Evolutionary conservation across 2,888 invertebrate species (phyloP).

Genomic region (Meiosimyza platycephala): DNA sequence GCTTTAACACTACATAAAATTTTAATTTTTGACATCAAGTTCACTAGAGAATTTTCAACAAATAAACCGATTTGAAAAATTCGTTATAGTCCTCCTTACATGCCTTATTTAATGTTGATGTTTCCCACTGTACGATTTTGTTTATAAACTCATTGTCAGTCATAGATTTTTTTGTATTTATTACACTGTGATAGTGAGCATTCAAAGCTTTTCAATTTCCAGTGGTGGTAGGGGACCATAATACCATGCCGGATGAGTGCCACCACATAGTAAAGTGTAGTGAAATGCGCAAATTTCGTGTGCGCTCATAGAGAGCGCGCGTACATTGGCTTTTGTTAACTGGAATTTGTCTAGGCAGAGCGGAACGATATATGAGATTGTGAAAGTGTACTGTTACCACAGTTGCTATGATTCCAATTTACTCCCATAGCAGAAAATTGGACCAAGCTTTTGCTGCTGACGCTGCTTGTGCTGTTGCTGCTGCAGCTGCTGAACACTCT

Average conservation of each 20-base stretch:
- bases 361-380: constrained; percentile 13
- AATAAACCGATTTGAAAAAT: too few species aligned
- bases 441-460: not conserved
- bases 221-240: not conserved
- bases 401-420: constrained; percentile 10
- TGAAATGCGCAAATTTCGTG: constrained; percentile 1
- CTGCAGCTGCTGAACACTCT: constrained; percentile 9
- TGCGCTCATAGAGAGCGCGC: constrained; percentile 7
- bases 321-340: not conserved
- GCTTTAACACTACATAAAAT: too few species aligned
- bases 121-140: too few species aligned
- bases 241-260: not conserved
- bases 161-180: constrained; percentile 1
- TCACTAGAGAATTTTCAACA: too few species aligned
- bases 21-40: too few species aligned
- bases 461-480: not conserved
- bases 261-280: too few species aligned
- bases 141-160: too few species aligned
- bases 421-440: not conserved
- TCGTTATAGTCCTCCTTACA: too few species aligned
- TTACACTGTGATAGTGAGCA: not conserved
- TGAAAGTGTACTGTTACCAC: constrained; percentile 19
- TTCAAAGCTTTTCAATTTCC: constrained; percentile 16
- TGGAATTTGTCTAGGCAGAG: constrained; percentile 24
- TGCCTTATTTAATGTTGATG: too few species aligned